Conservation (phyloP, 2,797 vertebrate genomes). For the Manis javanica region DNA sequence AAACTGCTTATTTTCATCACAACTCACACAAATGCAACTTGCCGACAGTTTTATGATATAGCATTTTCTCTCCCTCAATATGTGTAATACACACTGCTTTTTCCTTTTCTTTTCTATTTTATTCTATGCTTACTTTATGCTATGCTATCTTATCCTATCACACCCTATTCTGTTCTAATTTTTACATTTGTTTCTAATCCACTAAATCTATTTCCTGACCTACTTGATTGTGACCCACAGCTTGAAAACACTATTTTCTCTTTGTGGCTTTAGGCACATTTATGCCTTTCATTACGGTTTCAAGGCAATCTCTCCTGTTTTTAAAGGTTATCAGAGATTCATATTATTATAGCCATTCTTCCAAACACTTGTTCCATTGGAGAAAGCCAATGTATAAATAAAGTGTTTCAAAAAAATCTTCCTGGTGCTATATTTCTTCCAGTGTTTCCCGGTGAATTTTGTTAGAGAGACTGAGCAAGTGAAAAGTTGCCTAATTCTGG, state of each 20-base stretch:
- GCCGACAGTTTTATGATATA: not conserved
- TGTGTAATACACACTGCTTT: not conserved
- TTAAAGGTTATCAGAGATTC: constrained; percentile 9
- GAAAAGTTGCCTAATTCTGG: not conserved
- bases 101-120: not conserved
- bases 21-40: not conserved
- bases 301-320: not conserved
- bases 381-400: not conserved
- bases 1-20: not conserved
- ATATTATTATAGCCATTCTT: constrained; percentile 12
- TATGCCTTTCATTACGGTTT: constrained; percentile 29
- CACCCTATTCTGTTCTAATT: not conserved
- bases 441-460: not conserved
- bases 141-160: not conserved
- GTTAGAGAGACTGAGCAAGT: not conserved
- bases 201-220: constrained; percentile 23
- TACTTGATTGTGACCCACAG: not conserved
- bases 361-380: not conserved
- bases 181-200: not conserved
- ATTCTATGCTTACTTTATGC: not conserved
- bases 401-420: not conserved
- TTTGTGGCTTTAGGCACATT: not conserved
- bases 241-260: not conserved
- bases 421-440: not conserved
- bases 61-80: not conserved